Evolutionary conservation across 2,797 vertebrate species (phyloP).

Genomic region (Coregonus sp.): DNA sequence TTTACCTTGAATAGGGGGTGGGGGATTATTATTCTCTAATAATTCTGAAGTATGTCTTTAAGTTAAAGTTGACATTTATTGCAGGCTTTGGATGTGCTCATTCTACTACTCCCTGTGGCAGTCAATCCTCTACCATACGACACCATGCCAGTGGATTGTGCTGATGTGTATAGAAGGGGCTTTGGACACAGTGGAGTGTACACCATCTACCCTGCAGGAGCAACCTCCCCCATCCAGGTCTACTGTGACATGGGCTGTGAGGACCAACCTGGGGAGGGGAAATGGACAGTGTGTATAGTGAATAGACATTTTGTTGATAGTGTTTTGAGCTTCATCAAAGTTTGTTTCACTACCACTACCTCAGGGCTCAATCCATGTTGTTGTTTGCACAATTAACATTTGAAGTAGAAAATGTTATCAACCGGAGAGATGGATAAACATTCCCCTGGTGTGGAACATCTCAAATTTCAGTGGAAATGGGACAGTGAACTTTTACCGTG

Average conservation of each 20-base stretch:
- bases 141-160: conserved; percentile 66
- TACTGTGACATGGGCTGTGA: conserved; percentile 73
- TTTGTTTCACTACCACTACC: background rate
- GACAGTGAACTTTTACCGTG: conserved; percentile 72
- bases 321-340: background rate
- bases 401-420: background rate
- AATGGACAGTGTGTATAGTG: conserved; percentile 69
- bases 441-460: background rate
- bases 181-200: conserved; percentile 65
- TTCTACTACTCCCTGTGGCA: conserved; percentile 25
- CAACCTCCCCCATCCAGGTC: conserved; percentile 63
- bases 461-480: conserved; percentile 48
- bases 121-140: background rate
- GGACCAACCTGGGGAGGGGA: conserved; percentile 52
- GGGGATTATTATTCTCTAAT: background rate
- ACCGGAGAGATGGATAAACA: background rate
- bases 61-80: background rate
- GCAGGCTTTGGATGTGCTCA: conserved; percentile 5
- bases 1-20: background rate
- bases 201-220: conserved; percentile 70
- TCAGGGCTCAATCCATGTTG: background rate
- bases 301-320: background rate
- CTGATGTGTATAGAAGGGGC: conserved; percentile 63
- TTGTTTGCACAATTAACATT: background rate
- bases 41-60: background rate